These are phyloP conservation scores for Heliconius hermathena DNA, from an alignment of 1,140 invertebrate genomes.

Conservation along the genomic window DNA sequence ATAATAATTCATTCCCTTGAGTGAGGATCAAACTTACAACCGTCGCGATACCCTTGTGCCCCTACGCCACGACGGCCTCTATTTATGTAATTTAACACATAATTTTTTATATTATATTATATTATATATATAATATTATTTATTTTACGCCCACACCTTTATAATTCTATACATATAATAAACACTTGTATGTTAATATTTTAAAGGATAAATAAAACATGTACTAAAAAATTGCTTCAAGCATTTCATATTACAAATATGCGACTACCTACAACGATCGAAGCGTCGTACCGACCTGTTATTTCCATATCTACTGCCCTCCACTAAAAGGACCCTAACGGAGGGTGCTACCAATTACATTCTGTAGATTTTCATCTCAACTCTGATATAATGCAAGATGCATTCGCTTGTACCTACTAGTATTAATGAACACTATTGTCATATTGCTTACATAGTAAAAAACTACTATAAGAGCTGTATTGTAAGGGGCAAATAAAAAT, in stretches of 20 bases:
- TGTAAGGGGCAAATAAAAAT: not conserved
- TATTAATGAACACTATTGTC: constrained; percentile 15
- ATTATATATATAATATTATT: too few species aligned
- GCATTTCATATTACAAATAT: not conserved
- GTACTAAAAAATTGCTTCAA: too few species aligned
- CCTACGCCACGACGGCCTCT: too few species aligned
- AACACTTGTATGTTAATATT: too few species aligned
- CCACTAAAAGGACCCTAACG: not conserved
- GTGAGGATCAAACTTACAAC: too few species aligned
- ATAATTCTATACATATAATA: too few species aligned
- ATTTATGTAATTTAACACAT: too few species aligned
- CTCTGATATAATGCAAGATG: constrained; percentile 26
- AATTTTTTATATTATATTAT: too few species aligned
- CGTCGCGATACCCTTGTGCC: too few species aligned
- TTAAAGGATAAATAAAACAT: too few species aligned
- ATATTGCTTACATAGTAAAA: not conserved
- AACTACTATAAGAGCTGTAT: not conserved
- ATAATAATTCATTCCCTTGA: too few species aligned
- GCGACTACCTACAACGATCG: not conserved
- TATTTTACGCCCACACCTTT: too few species aligned
- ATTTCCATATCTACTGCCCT: not conserved
- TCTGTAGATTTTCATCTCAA: constrained; percentile 29
- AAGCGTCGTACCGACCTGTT: not conserved
- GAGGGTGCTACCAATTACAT: constrained; percentile 29
- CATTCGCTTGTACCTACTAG: constrained; percentile 11